Conservation (phyloP, 1,140 invertebrate species). For the Cydia strobilella region DNA sequence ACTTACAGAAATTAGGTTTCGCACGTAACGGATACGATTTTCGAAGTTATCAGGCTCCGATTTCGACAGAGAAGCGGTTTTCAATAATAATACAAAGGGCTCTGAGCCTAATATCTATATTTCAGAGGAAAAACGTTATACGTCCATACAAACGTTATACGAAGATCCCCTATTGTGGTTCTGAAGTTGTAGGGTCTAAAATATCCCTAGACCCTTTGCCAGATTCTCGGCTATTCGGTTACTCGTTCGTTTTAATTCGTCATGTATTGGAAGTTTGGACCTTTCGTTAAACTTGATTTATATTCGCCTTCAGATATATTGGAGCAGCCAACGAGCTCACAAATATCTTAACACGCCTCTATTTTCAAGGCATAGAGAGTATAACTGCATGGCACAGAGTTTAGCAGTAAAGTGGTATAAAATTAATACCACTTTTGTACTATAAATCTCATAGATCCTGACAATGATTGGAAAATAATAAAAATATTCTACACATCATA, state of each 20-base stretch:
- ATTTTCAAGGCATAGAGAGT: neutral
- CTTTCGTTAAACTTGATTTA: slow-evolving; percentile 1
- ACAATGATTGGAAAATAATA: too few species aligned
- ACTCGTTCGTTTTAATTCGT: slow-evolving; percentile 23
- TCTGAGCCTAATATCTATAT: neutral
- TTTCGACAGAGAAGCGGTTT: slow-evolving; percentile 20
- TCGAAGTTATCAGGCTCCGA: slow-evolving; percentile 19
- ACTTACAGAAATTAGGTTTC: slow-evolving; percentile 9
- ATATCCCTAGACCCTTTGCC: neutral
- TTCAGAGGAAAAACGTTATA: neutral
- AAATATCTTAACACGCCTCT: neutral
- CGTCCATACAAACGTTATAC: neutral
- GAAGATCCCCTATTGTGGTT: neutral
- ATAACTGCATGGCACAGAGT: too few species aligned
- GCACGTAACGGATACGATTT: slow-evolving; percentile 27
- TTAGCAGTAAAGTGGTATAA: too few species aligned
- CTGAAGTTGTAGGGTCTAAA: neutral
- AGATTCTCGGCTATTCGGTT: slow-evolving; percentile 14
- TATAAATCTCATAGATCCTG: too few species aligned
- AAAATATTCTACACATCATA: too few species aligned
- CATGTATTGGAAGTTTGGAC: slow-evolving; percentile 11
- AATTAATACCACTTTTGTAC: too few species aligned
- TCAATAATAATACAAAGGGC: slow-evolving; percentile 26
- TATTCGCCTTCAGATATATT: neutral
- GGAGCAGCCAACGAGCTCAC: neutral